Evolutionary conservation across 2,888 invertebrate species (phyloP).

Genomic region (Phorcus lineatus): DNA sequence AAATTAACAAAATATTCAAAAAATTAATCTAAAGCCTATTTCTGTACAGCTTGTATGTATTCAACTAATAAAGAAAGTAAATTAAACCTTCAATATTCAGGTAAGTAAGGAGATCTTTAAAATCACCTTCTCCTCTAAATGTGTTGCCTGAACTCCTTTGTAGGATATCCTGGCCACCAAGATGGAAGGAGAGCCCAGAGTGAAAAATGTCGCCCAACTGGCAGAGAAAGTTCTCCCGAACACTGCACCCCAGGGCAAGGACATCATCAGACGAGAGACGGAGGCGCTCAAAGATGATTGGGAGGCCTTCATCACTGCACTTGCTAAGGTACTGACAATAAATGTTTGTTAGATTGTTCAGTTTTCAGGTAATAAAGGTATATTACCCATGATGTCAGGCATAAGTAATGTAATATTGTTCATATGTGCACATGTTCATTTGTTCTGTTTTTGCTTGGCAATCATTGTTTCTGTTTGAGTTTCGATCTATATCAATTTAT

Average conservation of each 20-base stretch:
- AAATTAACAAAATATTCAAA: too few relatives aligned
- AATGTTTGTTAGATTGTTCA: too few relatives aligned
- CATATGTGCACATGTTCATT: too few relatives aligned
- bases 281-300: slow-evolving; percentile 69
- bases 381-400: too few relatives aligned
- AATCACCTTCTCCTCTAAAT: too few relatives aligned
- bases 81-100: not conserved
- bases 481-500: too few relatives aligned
- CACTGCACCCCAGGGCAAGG: slow-evolving; percentile 71
- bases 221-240: slow-evolving; percentile 86
- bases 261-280: slow-evolving; percentile 65
- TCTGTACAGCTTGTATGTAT: not conserved
- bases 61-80: too few relatives aligned
- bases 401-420: too few relatives aligned
- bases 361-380: too few relatives aligned
- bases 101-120: not conserved
- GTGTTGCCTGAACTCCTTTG: not conserved
- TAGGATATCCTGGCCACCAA: slow-evolving; percentile 85
- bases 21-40: too few relatives aligned
- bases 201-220: slow-evolving; percentile 86
- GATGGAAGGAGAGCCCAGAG: slow-evolving; percentile 86
- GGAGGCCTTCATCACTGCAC: slow-evolving; percentile 67
- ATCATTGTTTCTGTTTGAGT: too few relatives aligned
- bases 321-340: slow-evolving; percentile 59
- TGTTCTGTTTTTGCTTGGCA: too few relatives aligned